Conservation (phyloP, 2,113 vertebrate species). For the Semnornis frantzii region DNA sequence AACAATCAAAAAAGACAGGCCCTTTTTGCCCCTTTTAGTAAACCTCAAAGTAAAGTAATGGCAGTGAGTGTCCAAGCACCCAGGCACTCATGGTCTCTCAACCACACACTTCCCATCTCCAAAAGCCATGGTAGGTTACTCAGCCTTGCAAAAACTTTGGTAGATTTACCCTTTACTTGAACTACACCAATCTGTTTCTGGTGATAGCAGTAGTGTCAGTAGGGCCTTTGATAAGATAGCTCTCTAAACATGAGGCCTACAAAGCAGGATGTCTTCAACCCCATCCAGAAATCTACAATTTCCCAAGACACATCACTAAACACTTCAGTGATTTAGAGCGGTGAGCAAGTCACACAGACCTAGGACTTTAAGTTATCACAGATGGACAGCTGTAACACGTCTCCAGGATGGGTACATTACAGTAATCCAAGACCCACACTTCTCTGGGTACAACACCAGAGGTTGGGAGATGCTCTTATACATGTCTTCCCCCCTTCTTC, state of each 20-base stretch:
- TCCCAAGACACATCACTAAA: accelerated
- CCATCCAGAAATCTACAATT: neutral
- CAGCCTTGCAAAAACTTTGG: neutral
- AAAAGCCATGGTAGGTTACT: neutral
- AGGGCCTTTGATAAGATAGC: neutral
- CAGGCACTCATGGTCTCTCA: accelerated
- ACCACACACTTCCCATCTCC: neutral
- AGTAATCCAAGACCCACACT: neutral
- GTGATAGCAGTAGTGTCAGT: neutral
- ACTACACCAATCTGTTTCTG: neutral
- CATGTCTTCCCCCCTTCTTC: neutral
- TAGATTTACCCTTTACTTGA: neutral
- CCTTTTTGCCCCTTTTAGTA: neutral
- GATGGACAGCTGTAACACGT: neutral
- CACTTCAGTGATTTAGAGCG: neutral
- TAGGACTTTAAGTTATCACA: accelerated
- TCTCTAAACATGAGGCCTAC: neutral
- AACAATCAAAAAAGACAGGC: neutral
- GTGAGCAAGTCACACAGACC: neutral
- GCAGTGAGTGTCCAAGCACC: neutral
- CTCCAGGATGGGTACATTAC: neutral
- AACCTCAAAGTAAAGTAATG: neutral
- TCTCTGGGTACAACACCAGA: neutral
- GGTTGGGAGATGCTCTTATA: neutral
- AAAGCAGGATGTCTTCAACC: neutral